Evolutionary conservation across 2,797 vertebrate genomes (phyloP), one percentile per base, ranked within the genome.

Genomic region (Lophura swinhoii): DNA sequence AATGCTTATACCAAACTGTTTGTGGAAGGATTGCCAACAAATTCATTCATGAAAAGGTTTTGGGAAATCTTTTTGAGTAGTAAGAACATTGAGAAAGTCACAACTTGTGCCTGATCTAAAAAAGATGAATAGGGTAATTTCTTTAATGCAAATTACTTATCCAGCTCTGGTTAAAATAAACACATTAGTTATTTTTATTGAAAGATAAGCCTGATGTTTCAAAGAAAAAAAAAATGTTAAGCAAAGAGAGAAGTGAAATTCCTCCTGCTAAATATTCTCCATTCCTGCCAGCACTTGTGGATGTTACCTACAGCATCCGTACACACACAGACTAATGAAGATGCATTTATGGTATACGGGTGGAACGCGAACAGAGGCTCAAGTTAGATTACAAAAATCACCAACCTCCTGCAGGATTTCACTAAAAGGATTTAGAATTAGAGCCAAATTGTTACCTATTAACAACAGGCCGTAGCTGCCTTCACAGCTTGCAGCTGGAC

Each of bases 121-220:
- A 93, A 96, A 93, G 95, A 96, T 77, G 39, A 93, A 96, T 92
- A 72, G 91, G 88, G 92, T 87, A 66, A 94, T 94, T 96, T 90
- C 91, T 94, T 94, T 91, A 94, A 92, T 87, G 93, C 74, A 95
- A 95, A 96, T 93, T 95, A 94, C 85, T 92, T 90, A 95, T 70
- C 44, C 82, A 75, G 76, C 76, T 88, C 89, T 68, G 20, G 94
- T 56, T 89, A 93, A 96, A 91, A 95, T 91, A 95, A 95, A 92
- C 92, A 95, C 74, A 93, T 91, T 63, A 29, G 49, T 96, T 95
- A 91, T 88, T 94, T 94, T 94, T 93, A 94, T 92, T 95, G 85
- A 93, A 95, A 88, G 62, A 80, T 46, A n/a, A 44, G 53, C 91
- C 88, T 92, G 88, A 88, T 12, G 1, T 62, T 59, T 90, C 74